A percentile compares a stretch with the other conserved stretches of the same genome.
Evolutionary conservation across 1,140 invertebrate genomes (phyloP).

Genomic region (Brachionus koreanus): DNA sequence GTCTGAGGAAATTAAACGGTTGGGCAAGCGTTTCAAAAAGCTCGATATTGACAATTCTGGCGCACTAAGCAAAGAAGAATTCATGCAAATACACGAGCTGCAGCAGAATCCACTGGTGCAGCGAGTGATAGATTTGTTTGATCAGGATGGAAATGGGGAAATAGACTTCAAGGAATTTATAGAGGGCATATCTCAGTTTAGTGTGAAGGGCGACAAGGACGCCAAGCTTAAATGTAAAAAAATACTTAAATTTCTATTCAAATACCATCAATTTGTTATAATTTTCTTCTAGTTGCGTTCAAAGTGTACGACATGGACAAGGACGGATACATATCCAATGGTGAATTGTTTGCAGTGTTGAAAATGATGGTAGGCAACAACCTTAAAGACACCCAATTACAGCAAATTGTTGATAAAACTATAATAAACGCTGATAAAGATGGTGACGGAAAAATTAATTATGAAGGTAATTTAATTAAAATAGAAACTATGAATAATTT

Average conservation of each 20-base stretch:
- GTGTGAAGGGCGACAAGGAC: constrained; percentile 96
- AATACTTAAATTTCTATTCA: constrained; percentile 37
- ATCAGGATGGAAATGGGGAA: constrained; percentile 96
- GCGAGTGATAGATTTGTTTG: constrained; percentile 97
- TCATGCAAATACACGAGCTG: constrained; percentile 94
- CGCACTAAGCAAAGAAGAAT: constrained; percentile 92
- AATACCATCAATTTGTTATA: not conserved
- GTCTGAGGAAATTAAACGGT: constrained; percentile 91
- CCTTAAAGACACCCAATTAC: constrained; percentile 59
- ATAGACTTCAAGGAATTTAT: constrained; percentile 96
- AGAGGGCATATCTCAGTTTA: constrained; percentile 96
- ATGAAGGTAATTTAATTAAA: constrained; percentile 48
- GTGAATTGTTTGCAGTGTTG: constrained; percentile 92
- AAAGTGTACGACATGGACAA: constrained; percentile 99
- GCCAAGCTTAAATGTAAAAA: constrained; percentile 80
- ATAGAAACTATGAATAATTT: too few relatives aligned
- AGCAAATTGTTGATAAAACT: constrained; percentile 61
- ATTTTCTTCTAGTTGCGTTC: constrained; percentile 71
- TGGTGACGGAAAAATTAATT: constrained; percentile 61
- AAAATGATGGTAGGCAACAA: constrained; percentile 87
- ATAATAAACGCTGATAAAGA: constrained; percentile 60
- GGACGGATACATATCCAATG: constrained; percentile 96
- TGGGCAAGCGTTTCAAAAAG: constrained; percentile 94
- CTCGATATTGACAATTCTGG: constrained; percentile 95
- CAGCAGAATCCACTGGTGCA: constrained; percentile 97